Conservation (phyloP, 2,888 invertebrate species). For the Boloria euphrosyne region DNA sequence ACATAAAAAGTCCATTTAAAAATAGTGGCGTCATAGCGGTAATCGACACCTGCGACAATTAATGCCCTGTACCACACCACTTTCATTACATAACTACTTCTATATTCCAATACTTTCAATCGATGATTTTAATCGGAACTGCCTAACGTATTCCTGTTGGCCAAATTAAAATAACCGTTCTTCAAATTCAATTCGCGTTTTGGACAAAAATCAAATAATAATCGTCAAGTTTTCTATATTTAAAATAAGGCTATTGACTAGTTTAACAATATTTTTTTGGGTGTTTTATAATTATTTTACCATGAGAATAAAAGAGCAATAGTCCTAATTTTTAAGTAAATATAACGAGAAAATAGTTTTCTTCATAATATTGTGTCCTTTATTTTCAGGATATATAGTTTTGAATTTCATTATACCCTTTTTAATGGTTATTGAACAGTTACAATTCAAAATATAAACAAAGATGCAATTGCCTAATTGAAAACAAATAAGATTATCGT, state of each 20-base stretch:
- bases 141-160: conserved; percentile 4
- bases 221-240: neutral
- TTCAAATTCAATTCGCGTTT: conserved; percentile 23
- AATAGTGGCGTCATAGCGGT: conserved; percentile 53
- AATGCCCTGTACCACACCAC: conserved; percentile 53
- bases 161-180: conserved; percentile 6
- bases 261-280: no score
- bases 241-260: no score
- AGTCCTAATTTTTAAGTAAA: no score
- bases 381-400: no score
- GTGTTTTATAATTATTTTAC: no score
- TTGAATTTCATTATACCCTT: no score
- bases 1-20: conserved; percentile 54
- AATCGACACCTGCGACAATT: conserved; percentile 73
- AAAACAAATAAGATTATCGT: conserved; percentile 43
- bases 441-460: no score
- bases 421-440: no score
- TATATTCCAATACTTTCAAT: conserved; percentile 38
- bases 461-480: no score
- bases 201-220: conserved; percentile 10
- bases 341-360: no score
- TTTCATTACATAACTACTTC: conserved; percentile 55
- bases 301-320: no score
- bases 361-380: no score
- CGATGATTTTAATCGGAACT: conserved; percentile 31